Evolutionary conservation across 2,797 vertebrate species (phyloP), one percentile per base, ranked within the genome.

Genomic region (Brachyalestes nurse): DNA sequence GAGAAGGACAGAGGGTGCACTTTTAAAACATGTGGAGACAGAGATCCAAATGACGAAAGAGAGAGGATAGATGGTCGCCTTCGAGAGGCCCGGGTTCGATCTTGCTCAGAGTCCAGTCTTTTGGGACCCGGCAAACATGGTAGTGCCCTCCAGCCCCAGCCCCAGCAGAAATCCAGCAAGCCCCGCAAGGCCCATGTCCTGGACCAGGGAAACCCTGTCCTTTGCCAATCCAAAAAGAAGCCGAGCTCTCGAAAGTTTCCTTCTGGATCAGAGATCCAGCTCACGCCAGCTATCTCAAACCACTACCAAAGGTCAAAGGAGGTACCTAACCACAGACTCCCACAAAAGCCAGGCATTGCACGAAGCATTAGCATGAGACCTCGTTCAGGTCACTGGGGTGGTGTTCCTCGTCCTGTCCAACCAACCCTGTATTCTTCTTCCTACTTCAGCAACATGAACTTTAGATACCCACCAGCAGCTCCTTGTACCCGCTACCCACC

Each of bases 71-170:
- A 75, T 40, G 2, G 87, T 87, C 0, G 87, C 83, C 87, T 91
- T 2, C 80, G 90, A 16, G 94, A 94, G 0, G 87, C 89, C 19
- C 90, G 88, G 0, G 91, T 92, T 73, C 93, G 94, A 47, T 96
- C 95, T 0, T 95, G 95, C 80, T 96, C 96, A 0, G 96, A 98
- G 82, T 94, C 95, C 0, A 96, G 95, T 81, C 92, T 96, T 55
- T 94, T 92, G 78, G 93, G 86, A 74, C 86, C 94, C 0, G 90
- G 82, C 62, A 87, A 93, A 77, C 72, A 87, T 40, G 85, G 85
- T 72, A 80, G 47, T 67, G 82, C 89, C 45, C 88, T 85, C 75
- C 84, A 93, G 21, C 60, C 91, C 2, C 89, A 94, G 10, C 91
- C 87, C 6, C 28, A 90, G 0, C 53, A 83, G 21, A 82, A 93